These are phyloP conservation scores for Nowickia ferox DNA, from an alignment of 2,888 invertebrate genomes.

Conservation along the genomic window DNA sequence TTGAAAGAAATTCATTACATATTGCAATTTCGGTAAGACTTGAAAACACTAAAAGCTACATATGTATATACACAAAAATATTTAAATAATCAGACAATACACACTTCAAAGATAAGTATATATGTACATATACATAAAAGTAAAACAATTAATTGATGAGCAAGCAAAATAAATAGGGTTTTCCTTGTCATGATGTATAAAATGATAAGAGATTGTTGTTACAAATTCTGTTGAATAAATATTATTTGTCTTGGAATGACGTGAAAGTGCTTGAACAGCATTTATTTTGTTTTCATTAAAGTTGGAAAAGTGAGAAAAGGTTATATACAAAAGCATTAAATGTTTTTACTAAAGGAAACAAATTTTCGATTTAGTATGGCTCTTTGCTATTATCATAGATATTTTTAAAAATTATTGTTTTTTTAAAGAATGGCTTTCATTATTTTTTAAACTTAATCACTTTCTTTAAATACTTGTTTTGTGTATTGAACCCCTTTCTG, in stretches of 20 bases:
- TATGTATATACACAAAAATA: neutral
- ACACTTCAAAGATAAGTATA: too few species aligned
- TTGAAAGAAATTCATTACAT: neutral
- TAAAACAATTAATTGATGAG: neutral
- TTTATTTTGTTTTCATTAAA: neutral
- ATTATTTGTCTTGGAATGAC: slow-evolving; percentile 22
- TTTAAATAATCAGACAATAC: neutral
- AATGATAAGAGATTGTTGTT: neutral
- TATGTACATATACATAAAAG: neutral
- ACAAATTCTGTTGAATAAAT: too few species aligned
- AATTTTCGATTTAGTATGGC: neutral
- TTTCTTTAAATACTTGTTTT: neutral
- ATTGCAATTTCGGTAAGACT: neutral
- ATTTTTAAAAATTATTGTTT: neutral
- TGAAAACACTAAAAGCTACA: neutral
- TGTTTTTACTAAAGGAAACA: neutral
- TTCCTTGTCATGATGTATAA: neutral
- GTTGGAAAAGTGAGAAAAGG: neutral
- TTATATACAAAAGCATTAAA: slow-evolving; percentile 4
- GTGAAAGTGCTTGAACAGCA: neutral
- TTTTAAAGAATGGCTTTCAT: neutral
- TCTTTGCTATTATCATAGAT: neutral
- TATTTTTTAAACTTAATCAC: neutral
- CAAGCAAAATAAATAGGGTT: neutral
- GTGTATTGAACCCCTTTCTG: slow-evolving; percentile 13